Evolutionary conservation across 2,888 invertebrate species (phyloP), one percentile per base, ranked within the genome.

Genomic region (Branchipolynoe longqiensis): DNA sequence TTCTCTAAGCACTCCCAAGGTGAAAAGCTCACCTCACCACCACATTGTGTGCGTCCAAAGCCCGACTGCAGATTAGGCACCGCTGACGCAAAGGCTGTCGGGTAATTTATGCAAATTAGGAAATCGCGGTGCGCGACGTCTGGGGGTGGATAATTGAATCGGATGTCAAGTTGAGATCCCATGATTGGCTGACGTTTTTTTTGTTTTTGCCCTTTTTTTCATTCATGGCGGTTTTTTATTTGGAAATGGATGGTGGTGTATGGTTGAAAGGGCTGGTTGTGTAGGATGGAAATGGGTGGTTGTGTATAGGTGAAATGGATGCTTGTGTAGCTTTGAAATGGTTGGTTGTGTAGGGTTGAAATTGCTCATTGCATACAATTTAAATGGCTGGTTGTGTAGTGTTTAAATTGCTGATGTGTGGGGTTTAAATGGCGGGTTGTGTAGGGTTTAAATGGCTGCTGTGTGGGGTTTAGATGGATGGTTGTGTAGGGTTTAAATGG

Each of bases 41-140:
- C 28, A 12, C 28, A 1, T 28, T 25, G 62, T n/a, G 25, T 25
- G 31, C 25, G 31, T 25, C 12, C 58, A 18, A 4, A 1, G 38
- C 33, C 33, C 12, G 38, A 18, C 38, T 33, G 38, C 62, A 62
- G 12, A 62, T 25, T 12, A 28, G 31, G 31, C 59, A 31, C 62
- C 8, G 48, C n/a, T n/a, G 48, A 8, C n/a, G 12, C 38, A 69
- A 18, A 38, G 69, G 36, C 33, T 69, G 69, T 38, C n/a, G 69
- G 69, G 69, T 69, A 69, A 69, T 69, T 69, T 69, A 69, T 69
- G 69, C 69, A 69, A 69, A 69, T 69, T 12, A 33, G 36, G 18
- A 1, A 33, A 69, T n/a, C 36, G 14, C 25, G 38, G 14, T 14
- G 69, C 12, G 69, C 25, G 22, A 25, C 62, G 2, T 31, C 62